phyloP scores from a whole-genome alignment of 1,140 invertebrate genomes.

The Meteorus sp. region DNA sequence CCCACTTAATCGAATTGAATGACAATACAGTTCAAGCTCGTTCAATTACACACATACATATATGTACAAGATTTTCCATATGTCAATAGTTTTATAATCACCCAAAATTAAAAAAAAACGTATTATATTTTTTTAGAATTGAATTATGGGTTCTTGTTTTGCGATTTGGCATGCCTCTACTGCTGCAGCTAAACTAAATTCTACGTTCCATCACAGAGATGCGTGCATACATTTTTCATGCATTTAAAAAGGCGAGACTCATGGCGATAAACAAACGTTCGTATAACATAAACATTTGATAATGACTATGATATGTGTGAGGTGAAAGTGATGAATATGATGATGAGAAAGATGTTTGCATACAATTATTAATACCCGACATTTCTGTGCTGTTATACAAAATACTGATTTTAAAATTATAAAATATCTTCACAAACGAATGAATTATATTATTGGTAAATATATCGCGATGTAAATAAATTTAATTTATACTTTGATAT shows the following conservation, averaged over 20 bases:
- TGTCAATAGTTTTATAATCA: too few relatives aligned
- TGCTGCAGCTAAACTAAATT: constrained; percentile 33
- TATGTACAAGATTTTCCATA: too few relatives aligned
- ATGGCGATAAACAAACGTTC: not conserved
- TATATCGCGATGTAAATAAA: not conserved
- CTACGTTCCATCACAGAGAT: constrained; percentile 40
- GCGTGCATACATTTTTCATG: constrained; percentile 39
- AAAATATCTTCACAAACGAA: not conserved
- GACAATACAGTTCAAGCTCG: constrained; percentile 14
- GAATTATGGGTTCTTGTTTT: not conserved
- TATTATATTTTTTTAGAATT: constrained; percentile 8
- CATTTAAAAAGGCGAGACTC: constrained; percentile 32
- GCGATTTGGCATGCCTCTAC: constrained; percentile 38
- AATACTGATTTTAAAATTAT: not conserved
- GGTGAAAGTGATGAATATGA: not conserved
- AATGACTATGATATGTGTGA: too few relatives aligned
- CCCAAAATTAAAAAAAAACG: not conserved
- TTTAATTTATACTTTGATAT: too few relatives aligned
- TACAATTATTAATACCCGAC: constrained; percentile 1
- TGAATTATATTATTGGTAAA: not conserved
- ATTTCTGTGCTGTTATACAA: not conserved
- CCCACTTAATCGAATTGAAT: constrained; percentile 27
- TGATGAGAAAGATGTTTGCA: not conserved
- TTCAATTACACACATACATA: too few relatives aligned
- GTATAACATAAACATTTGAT: not conserved